A percentile compares a stretch with the other conserved stretches of the same genome.
phyloP scores from a whole-genome alignment of 2,888 invertebrate species.

The Ichneumoninae sp. region DNA sequence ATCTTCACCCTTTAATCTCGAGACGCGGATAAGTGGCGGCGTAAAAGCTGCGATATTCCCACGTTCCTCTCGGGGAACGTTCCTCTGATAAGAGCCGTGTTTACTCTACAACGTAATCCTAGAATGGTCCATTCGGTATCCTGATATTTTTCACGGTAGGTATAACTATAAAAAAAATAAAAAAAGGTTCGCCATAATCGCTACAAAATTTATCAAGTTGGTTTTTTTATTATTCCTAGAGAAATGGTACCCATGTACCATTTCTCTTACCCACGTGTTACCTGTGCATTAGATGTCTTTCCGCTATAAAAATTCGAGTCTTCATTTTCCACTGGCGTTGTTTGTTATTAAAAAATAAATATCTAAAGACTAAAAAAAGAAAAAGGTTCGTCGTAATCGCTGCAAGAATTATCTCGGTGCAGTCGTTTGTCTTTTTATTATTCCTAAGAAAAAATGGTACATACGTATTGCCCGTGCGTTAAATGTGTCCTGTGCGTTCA shows the following conservation, averaged over 20 bases:
- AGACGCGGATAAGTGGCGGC: conserved; percentile 78
- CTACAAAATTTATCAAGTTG: background rate
- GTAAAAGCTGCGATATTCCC: conserved; percentile 80
- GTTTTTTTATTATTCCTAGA: conserved; percentile 69
- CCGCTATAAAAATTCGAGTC: background rate
- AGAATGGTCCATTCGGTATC: conserved; percentile 73
- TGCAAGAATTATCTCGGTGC: background rate
- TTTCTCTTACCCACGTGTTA: conserved; percentile 6
- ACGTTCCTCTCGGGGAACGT: conserved; percentile 74
- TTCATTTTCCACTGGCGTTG: conserved; percentile 4
- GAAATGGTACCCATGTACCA: conserved; percentile 64
- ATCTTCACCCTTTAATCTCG: conserved; percentile 76
- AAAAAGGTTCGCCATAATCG: conserved; percentile 19
- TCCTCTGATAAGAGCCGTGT: conserved; percentile 78
- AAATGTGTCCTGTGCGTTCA: background rate
- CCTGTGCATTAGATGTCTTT: conserved; percentile 58
- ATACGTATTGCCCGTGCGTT: conserved; percentile 68
- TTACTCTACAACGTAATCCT: conserved; percentile 70
- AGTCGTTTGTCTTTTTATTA: conserved; percentile 67
- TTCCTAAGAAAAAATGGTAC: conserved; percentile 63
- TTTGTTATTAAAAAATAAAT: conserved; percentile 78
- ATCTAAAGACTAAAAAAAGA: conserved; percentile 74
- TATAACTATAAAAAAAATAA: conserved; percentile 25
- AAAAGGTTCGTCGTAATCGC: background rate
- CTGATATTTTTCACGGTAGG: conserved; percentile 23